Evolutionary conservation across 2,113 vertebrate species (phyloP).

Genomic region (Hylia prasina): DNA sequence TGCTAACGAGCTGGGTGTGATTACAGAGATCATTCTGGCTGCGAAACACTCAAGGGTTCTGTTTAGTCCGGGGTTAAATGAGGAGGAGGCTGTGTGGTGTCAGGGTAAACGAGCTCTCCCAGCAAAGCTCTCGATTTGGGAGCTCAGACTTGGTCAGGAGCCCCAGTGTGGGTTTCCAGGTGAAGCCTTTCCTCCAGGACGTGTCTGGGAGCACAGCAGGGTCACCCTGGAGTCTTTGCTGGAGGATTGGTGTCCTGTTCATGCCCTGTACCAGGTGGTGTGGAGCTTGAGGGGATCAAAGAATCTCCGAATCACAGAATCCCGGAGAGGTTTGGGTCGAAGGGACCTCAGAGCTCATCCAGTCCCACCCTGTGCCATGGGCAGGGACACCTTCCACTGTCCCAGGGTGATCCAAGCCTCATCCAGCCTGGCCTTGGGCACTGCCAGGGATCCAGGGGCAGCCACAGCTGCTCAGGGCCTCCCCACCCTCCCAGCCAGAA

Average conservation of each 20-base stretch:
- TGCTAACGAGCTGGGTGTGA: background rate
- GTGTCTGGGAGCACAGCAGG: rapidly evolving
- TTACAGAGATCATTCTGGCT: rapidly evolving
- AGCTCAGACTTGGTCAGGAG: background rate
- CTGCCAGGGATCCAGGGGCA: background rate
- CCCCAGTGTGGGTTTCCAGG: background rate
- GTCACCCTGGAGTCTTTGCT: rapidly evolving
- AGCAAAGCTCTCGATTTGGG: background rate
- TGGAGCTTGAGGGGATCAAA: background rate
- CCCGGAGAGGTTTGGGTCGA: background rate
- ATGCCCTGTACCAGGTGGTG: rapidly evolving
- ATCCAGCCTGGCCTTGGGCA: rapidly evolving
- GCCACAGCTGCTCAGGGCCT: background rate
- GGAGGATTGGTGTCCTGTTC: rapidly evolving
- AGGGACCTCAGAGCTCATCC: background rate
- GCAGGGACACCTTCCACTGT: rapidly evolving
- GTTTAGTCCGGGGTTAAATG: background rate
- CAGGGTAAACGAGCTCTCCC: rapidly evolving
- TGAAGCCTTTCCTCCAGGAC: background rate
- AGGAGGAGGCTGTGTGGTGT: background rate
- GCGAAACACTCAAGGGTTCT: background rate
- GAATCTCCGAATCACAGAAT: rapidly evolving
- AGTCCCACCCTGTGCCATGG: rapidly evolving
- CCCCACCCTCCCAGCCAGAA: background rate
- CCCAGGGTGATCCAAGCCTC: background rate